Evolutionary conservation across 2,113 vertebrate genomes (phyloP), one percentile per base, ranked within the genome.

Genomic region (Microcebus murinus): DNA sequence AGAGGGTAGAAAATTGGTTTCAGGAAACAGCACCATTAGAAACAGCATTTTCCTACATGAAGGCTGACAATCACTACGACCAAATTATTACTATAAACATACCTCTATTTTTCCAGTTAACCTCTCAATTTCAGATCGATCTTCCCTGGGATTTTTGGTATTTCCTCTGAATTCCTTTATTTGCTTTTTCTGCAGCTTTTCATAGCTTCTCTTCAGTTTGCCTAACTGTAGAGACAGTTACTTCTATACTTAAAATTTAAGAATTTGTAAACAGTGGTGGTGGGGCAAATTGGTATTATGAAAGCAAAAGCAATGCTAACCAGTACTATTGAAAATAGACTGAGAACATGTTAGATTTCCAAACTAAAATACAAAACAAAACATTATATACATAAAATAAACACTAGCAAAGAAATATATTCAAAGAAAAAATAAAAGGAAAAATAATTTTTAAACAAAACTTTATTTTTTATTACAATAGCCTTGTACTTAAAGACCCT

Each of bases 151-250:
- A 96, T 96, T 97, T 94, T 92, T 99, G 34, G 96, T 67, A 81
- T 98, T 99, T 94, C 98, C 98, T 42, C 98, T 98, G 65, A 92
- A 96, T 88, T 99, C 99, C 94, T 99, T 99, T 39, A 98, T 48
- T 25, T 99, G 99, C 95, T 98, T 99, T 95, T 98, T 99, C 97
- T 99, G 99, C 86, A 99, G 99, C 97, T 99, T 99, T 97, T 99
- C 99, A 97, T 99, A 99, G 98, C 98, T 99, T 98, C 98, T 99
- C 96, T 99, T 99, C 97, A 99, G 98, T 97, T 98, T 99, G 81
- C 98, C 98, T 95, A 99, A 98, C 99, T 99, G 98, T 83, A 98
- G 88, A 82, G 36, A 96, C 92, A 98, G 29, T 89, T 84, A 97
- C 96, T 50, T 86, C 95, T 80, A 96, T 92, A 93, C n/a, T 97